Evolutionary conservation across 2,888 invertebrate genomes (phyloP).

Genomic region (Caenorhabditis macrosperma): DNA sequence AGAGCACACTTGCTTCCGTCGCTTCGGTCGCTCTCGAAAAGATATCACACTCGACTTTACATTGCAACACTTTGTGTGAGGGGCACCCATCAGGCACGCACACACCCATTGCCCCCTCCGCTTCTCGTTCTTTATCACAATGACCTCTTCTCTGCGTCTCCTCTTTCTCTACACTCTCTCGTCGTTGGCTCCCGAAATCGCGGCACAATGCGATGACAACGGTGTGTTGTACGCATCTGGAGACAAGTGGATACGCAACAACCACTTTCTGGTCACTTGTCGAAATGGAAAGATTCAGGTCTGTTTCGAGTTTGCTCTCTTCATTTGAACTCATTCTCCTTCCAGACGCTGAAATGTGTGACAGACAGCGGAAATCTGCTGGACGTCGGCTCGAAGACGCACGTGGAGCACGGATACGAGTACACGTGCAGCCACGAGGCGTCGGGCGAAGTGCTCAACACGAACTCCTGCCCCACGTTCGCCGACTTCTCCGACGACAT

Average conservation of each 20-base stretch:
- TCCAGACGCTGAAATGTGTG: constrained; percentile 75
- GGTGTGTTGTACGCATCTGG: constrained; percentile 55
- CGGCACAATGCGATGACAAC: constrained; percentile 52
- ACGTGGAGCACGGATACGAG: constrained; percentile 62
- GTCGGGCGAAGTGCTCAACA: constrained; percentile 41
- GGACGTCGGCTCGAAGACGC: constrained; percentile 68
- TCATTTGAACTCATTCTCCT: neutral
- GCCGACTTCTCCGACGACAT: constrained; percentile 67
- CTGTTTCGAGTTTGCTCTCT: neutral
- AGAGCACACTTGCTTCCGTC: no score
- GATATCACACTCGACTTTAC: neutral
- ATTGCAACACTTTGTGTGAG: neutral
- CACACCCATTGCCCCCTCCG: neutral
- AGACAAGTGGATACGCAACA: constrained; percentile 66
- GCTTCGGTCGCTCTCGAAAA: no score
- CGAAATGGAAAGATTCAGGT: constrained; percentile 57
- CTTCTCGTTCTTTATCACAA: constrained; percentile 13
- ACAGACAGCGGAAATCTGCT: constrained; percentile 70
- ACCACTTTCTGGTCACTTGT: constrained; percentile 66
- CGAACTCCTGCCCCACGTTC: constrained; percentile 54
- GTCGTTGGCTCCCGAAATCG: neutral
- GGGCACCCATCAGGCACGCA: neutral
- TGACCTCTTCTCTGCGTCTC: constrained; percentile 47
- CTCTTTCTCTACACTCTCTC: constrained; percentile 24
- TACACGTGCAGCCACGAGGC: constrained; percentile 65